Base-by-base conservation (phyloP, 2,113 vertebrate genomes). In the Chascanopsetta lugubris region DNA sequence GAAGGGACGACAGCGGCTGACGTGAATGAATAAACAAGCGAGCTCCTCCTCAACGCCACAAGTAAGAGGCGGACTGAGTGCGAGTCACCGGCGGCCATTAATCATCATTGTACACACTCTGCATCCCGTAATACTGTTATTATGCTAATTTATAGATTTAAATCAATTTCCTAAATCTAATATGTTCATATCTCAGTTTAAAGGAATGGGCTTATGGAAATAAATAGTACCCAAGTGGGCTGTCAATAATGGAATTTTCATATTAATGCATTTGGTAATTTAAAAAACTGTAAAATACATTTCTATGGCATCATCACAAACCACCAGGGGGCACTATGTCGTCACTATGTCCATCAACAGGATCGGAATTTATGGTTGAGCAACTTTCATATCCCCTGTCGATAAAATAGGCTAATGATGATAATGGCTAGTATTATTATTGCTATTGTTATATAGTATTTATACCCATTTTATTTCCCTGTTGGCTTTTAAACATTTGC, bases 1-100 rank as follows among this genome's bases (percentile, higher is more conserved):
- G 90, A 87, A 88, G 87, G 64, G 81, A 42, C 11, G 79, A 68
- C 77, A 80, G 77, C 85, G 79, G 83, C 79, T 91, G 91, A 92
- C 91, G 91, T 90, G 89, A 91, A 92, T 90, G 90, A 92, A 92
- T 89, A 91, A 92, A 90, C 86, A 88, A 85, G 69, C 30, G 84
- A 89, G 87, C 86, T 88, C 86, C 85, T 88, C 89, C 84, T 88
- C 87, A 67, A 57, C 69, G 67, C 61, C 79, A 75, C 82, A 73
- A 77, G 66, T 80, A 60, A 61, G n/a, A 67, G 69, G 72, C 76
- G 64, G 55, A 79, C 69, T 77, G 34, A 30, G 42, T 22, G 30
- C 2, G 42, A 48, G 10, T 57, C 38, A 53, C 40, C 47, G 2
- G 34, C 34, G 4, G 34, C 5, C 46, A 4, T 9, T 0, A 22